A percentile compares a stretch with the other conserved stretches of the same genome.
Evolutionary conservation across 2,797 vertebrate species (phyloP).

Genomic region (Falco peregrinus): DNA sequence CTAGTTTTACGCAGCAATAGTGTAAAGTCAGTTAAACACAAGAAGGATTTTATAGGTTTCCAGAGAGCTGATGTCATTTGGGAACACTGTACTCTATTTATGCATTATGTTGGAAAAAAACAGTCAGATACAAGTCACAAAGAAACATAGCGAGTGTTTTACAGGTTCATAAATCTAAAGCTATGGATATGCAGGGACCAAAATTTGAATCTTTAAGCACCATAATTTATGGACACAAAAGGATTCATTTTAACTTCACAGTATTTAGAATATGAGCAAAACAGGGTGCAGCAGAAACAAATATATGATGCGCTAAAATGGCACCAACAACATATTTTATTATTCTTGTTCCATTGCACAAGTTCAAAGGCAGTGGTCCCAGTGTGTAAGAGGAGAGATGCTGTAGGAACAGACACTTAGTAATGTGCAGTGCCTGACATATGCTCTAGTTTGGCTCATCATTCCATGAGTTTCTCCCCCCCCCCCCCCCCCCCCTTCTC

Average conservation of each 20-base stretch:
- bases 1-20: conserved; percentile 39
- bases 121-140: conserved; percentile 63
- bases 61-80: conserved; percentile 48
- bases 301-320: conserved; percentile 5
- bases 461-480: neutral
- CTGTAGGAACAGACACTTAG: neutral
- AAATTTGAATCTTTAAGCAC: conserved; percentile 23
- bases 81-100: conserved; percentile 41
- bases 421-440: neutral
- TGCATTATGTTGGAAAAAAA: conserved; percentile 36
- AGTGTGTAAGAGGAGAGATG: neutral
- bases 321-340: neutral
- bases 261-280: conserved; percentile 36
- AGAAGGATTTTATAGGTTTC: conserved; percentile 59
- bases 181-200: conserved; percentile 10
- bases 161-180: conserved; percentile 61
- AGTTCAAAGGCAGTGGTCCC: neutral
- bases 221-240: conserved; percentile 46
- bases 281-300: conserved; percentile 14
- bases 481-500: neutral
- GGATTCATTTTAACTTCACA: conserved; percentile 53
- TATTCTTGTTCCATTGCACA: neutral
- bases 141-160: conserved; percentile 61
- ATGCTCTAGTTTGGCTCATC: neutral
- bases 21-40: conserved; percentile 60